phyloP scores from a whole-genome alignment of 2,797 vertebrate species.

The Muraenolepis orangiensis region DNA sequence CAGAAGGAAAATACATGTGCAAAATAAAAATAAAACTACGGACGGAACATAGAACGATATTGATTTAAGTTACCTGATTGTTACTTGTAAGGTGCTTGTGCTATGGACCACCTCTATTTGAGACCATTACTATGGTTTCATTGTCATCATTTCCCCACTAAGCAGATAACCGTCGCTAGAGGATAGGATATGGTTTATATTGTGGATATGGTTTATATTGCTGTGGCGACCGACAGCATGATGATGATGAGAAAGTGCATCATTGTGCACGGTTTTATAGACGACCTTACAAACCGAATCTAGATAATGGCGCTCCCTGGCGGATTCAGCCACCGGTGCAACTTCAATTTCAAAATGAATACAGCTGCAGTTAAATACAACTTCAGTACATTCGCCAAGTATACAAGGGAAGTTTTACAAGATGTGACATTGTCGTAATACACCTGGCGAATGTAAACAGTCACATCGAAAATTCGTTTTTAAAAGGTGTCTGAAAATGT shows the following conservation, averaged over 20 bases:
- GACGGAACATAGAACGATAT: background rate
- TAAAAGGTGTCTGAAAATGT: background rate
- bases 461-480: background rate
- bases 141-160: background rate
- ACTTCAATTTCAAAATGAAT: background rate
- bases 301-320: slow-evolving; percentile 35
- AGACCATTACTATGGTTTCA: background rate
- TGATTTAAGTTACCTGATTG: too few relatives aligned
- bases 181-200: background rate
- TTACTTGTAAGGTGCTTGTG: too few relatives aligned
- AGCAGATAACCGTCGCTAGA: background rate
- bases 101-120: too few relatives aligned
- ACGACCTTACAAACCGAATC: background rate
- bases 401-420: background rate
- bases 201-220: too few relatives aligned
- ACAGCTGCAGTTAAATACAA: background rate
- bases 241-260: too few relatives aligned
- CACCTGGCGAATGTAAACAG: background rate
- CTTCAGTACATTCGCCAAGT: background rate
- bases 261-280: background rate
- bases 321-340: slow-evolving; percentile 9
- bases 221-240: too few relatives aligned
- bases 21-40: background rate
- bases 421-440: background rate
- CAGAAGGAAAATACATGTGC: background rate